phyloP scores from a whole-genome alignment of 2,797 vertebrate genomes.

The Gobionotothen gibberifrons region DNA sequence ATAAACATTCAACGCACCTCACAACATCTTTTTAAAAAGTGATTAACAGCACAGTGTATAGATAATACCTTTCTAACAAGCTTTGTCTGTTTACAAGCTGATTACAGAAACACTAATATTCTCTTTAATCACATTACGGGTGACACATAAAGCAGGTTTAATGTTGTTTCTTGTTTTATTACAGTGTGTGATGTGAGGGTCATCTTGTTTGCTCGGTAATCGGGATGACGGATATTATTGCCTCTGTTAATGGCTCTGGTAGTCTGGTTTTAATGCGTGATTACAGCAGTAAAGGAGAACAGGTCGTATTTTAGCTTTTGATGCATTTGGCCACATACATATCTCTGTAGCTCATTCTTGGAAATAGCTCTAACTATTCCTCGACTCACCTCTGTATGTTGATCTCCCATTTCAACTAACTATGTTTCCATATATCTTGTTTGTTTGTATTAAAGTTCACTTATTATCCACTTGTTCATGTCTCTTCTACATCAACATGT shows the following conservation, averaged over 20 bases:
- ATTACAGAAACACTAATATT: slow-evolving; percentile 13
- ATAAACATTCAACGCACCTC: background rate
- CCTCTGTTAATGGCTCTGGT: slow-evolving; percentile 11
- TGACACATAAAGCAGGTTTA: background rate
- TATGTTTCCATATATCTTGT: too few species aligned
- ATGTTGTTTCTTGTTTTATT: slow-evolving; percentile 2
- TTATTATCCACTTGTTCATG: too few species aligned
- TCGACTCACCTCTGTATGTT: background rate
- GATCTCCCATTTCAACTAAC: too few species aligned
- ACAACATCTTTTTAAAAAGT: background rate
- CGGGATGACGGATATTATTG: slow-evolving; percentile 10
- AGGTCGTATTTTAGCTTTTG: background rate
- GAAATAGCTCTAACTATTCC: slow-evolving; percentile 7
- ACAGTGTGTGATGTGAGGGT: slow-evolving; percentile 2
- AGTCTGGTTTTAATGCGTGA: background rate
- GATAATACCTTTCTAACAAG: background rate
- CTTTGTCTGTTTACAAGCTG: background rate
- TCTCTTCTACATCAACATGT: too few species aligned
- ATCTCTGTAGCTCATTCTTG: background rate
- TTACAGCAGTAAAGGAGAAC: slow-evolving; percentile 18
- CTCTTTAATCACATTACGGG: slow-evolving; percentile 12
- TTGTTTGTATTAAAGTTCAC: too few species aligned
- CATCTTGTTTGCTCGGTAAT: background rate
- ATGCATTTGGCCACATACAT: background rate
- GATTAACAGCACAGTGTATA: slow-evolving; percentile 1